A percentile compares a stretch with the other conserved stretches of the same genome.
Evolutionary conservation across 2,888 invertebrate species (phyloP).

Genomic region (Cosmia trapezina): DNA sequence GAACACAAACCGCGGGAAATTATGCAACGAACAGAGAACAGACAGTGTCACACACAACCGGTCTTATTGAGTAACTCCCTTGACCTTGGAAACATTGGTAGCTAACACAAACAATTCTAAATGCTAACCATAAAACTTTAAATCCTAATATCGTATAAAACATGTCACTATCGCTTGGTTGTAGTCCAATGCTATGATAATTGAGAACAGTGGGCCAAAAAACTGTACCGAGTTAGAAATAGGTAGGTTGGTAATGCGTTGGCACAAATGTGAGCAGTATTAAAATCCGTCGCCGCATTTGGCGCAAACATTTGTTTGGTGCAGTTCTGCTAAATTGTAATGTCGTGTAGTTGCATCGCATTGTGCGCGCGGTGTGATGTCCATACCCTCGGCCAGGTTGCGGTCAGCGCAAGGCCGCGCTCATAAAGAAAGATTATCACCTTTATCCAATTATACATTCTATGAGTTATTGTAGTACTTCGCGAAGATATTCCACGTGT

Average conservation of each 20-base stretch:
- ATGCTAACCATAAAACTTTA: constrained; percentile 73
- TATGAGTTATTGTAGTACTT: constrained; percentile 80
- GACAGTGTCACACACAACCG: constrained; percentile 76
- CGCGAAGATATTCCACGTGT: constrained; percentile 67
- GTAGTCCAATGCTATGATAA: constrained; percentile 86
- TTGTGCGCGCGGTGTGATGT: constrained; percentile 33
- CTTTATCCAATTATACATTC: constrained; percentile 86
- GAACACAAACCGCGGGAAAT: constrained; percentile 73
- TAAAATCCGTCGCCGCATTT: constrained; percentile 66
- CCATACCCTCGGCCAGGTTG: constrained; percentile 60
- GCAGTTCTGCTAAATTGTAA: constrained; percentile 54
- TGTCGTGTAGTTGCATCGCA: constrained; percentile 22
- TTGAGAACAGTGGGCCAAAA: constrained; percentile 87
- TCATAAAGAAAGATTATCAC: constrained; percentile 79
- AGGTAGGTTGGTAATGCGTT: constrained; percentile 70
- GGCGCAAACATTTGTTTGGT: constrained; percentile 67
- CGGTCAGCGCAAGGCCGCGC: constrained; percentile 80
- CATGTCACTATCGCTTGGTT: constrained; percentile 85
- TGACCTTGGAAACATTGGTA: constrained; percentile 77
- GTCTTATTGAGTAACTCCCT: constrained; percentile 82
- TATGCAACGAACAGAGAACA: constrained; percentile 80
- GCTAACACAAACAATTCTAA: constrained; percentile 70
- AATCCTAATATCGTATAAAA: constrained; percentile 76
- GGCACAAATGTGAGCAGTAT: constrained; percentile 61
- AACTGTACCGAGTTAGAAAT: constrained; percentile 75